Percentiles rank a stretch among this genome's conserved stretches.
Evolutionary conservation across 2,888 invertebrate species (phyloP).

Genomic region (Penaeus monodon): DNA sequence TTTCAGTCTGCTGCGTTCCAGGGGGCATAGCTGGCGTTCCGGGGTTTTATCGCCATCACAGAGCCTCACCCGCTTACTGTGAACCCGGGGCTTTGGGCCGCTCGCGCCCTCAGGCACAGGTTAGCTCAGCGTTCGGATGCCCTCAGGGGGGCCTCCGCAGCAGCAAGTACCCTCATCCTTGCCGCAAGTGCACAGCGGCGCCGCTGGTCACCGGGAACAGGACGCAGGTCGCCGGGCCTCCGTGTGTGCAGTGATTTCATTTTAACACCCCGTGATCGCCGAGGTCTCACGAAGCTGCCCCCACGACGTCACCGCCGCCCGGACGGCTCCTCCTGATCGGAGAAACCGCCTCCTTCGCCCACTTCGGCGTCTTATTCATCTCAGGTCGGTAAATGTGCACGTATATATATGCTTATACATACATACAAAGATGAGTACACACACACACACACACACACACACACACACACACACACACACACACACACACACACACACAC

Average conservation of each 20-base stretch:
- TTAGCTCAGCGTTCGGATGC: background rate
- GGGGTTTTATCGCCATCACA: conserved; percentile 27
- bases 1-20: conserved; percentile 33
- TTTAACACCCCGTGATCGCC: conserved; percentile 31
- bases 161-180: background rate
- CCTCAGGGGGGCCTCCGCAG: background rate
- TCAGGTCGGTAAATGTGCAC: too few species aligned
- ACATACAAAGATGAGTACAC: too few species aligned
- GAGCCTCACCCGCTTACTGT: conserved; percentile 10
- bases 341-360: too few species aligned
- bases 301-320: background rate
- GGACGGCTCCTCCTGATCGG: too few species aligned
- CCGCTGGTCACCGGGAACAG: background rate
- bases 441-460: too few species aligned
- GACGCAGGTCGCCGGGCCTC: background rate
- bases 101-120: too few species aligned
- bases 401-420: too few species aligned
- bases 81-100: background rate
- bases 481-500: too few species aligned
- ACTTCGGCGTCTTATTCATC: too few species aligned
- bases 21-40: conserved; percentile 22
- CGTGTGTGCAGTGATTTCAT: conserved; percentile 31
- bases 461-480: too few species aligned
- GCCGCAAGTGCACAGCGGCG: background rate
- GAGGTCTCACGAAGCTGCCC: conserved; percentile 30